These are phyloP conservation scores for Mimas tiliae DNA, from an alignment of 2,888 invertebrate genomes.

Conservation along the genomic window DNA sequence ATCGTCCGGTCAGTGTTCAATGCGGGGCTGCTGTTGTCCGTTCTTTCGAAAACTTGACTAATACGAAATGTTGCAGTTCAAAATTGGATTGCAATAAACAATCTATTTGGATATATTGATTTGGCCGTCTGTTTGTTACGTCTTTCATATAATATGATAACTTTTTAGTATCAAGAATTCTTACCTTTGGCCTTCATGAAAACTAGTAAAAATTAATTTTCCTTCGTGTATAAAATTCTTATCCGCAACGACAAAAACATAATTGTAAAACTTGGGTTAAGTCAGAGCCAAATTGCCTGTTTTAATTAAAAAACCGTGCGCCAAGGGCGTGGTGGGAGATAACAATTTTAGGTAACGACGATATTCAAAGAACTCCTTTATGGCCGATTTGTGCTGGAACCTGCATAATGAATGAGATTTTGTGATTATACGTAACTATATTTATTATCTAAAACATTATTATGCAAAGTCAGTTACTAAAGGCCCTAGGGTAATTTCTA, in stretches of 20 bases:
- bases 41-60: conserved; percentile 26
- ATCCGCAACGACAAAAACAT: conserved; percentile 60
- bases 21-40: conserved; percentile 39
- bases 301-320: conserved; percentile 77
- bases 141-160: not conserved
- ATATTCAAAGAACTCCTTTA: conserved; percentile 73
- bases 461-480: not conserved
- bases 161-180: conserved; percentile 22
- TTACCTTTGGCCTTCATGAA: conserved; percentile 34
- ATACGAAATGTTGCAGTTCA: not conserved
- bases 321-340: conserved; percentile 67
- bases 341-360: conserved; percentile 76
- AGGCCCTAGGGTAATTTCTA: not conserved
- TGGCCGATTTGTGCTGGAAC: conserved; percentile 62
- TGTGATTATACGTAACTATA: conserved; percentile 30
- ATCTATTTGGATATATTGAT: too few species aligned
- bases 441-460: conserved; percentile 11
- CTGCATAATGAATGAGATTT: conserved; percentile 67
- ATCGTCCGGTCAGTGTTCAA: conserved; percentile 52
- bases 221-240: conserved; percentile 51
- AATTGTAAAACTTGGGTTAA: conserved; percentile 68
- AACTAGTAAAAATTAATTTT: conserved; percentile 49
- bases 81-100: not conserved
- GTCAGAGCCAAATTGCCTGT: conserved; percentile 71
- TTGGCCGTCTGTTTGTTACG: not conserved